Evolutionary conservation across 2,113 vertebrate genomes (phyloP), one percentile per base, ranked within the genome.

Genomic region (Labeo catla): DNA sequence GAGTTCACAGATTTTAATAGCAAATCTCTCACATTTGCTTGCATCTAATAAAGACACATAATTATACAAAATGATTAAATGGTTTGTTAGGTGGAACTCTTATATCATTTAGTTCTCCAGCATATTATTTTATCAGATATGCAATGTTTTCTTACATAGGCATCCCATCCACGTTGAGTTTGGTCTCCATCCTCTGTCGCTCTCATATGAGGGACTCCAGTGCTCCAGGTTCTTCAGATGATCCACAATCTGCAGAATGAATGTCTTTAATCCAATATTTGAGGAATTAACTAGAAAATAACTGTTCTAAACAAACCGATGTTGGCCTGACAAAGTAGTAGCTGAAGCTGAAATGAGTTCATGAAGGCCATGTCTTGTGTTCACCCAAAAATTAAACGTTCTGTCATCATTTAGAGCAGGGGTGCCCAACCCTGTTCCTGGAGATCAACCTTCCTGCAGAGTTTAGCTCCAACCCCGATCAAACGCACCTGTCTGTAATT

Each of bases 201-300:
- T 80, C 47, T 90, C 87, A 5, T 76, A 72, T 8, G 70, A 5
- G 13, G 86, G 83, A 63, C 54, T 83, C 89, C 90, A 88, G 74
- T 87, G 86, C 15, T 92, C 91, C 23, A 79, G 72, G 80, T 45
- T 89, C 77, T 91, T 89, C 81, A 92, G 87, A 43, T 92, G 90
- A 12, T 92, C 91, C 36, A 92, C 91, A 43, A 92, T 92, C 91
- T 92, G 83, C 65, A 74, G n/a, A 19, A 45, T 5, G 70, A 49
- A 54, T 2, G 23, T 8, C 34, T 57, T 59, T 5, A 59, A 19
- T 57, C 54, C 19, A 59, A 47, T 6, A 76, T 15, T 39, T 39
- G 39, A 39, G 39, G 39, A 39, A 3, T 21, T 21, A 59, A n/a
- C 7, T 9, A 59, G 57, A 59, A 36, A 16, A 15, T 28, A 68